A percentile compares a stretch with the other conserved stretches of the same genome.
Conservation (phyloP, 2,888 invertebrate genomes). For the Napeogenes sylphis region DNA sequence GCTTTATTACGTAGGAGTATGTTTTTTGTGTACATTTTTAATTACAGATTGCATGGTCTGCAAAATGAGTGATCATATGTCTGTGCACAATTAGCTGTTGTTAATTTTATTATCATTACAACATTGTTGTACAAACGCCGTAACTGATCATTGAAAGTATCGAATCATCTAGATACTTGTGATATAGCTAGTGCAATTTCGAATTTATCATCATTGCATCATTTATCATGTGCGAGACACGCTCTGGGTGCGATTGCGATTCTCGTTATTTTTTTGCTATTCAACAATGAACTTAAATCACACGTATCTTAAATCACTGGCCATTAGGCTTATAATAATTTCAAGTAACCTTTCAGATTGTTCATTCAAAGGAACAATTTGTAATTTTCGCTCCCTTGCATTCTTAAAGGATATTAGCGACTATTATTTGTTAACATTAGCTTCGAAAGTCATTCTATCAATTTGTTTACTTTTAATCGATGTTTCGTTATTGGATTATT, state of each 20-base stretch:
- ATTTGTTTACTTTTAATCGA: slow-evolving; percentile 22
- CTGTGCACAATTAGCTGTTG: not conserved
- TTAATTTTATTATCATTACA: not conserved
- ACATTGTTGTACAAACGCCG: not conserved
- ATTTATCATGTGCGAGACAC: slow-evolving; percentile 28
- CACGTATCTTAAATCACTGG: slow-evolving; percentile 10
- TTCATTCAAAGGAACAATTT: slow-evolving; percentile 29
- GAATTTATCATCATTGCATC: slow-evolving; percentile 24
- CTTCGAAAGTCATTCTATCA: slow-evolving; percentile 18
- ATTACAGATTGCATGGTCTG: not conserved
- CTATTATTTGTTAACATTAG: slow-evolving; percentile 26
- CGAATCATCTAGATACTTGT: slow-evolving; percentile 1
- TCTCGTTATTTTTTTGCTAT: slow-evolving; percentile 20
- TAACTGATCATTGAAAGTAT: not conserved
- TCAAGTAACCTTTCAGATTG: slow-evolving; percentile 15
- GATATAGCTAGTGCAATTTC: slow-evolving; percentile 18
- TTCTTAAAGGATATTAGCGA: slow-evolving; percentile 33
- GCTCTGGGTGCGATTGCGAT: slow-evolving; percentile 24
- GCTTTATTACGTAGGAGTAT: not conserved
- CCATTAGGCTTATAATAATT: slow-evolving; percentile 18
- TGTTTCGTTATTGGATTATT: slow-evolving; percentile 16
- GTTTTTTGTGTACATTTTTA: not conserved
- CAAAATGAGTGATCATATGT: not conserved
- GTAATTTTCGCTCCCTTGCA: slow-evolving; percentile 35
- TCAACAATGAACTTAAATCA: slow-evolving; percentile 8